A percentile compares a stretch with the other conserved stretches of the same genome.
phyloP scores from a whole-genome alignment of 2,797 vertebrate species.

The Darevskia mixta region DNA sequence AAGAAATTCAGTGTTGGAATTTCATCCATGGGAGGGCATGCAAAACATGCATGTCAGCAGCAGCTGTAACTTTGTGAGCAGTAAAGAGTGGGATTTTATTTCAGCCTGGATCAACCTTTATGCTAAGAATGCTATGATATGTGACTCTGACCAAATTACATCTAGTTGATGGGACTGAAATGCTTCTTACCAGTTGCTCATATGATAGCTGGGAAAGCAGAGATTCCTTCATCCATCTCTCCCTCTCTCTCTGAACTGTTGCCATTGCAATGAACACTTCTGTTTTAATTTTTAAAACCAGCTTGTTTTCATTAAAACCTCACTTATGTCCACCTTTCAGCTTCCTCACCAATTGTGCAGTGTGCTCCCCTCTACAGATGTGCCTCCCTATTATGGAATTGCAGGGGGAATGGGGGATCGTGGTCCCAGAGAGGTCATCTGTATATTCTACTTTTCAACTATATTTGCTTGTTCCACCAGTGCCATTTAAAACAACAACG shows the following conservation, averaged over 20 bases:
- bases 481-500: not conserved
- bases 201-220: not conserved
- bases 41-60: not conserved
- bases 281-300: not conserved
- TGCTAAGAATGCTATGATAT: not conserved
- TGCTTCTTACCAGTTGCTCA: not conserved
- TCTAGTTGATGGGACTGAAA: not conserved
- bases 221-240: not conserved
- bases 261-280: not conserved
- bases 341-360: not conserved
- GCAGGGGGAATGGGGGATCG: not conserved
- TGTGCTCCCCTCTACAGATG: not conserved
- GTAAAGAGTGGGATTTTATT: not conserved
- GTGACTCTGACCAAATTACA: not conserved
- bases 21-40: not conserved
- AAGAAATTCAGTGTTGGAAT: not conserved
- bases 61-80: not conserved
- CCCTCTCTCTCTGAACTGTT: not conserved
- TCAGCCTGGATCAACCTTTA: not conserved
- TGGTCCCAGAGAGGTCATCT: not conserved
- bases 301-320: not conserved
- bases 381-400: not conserved
- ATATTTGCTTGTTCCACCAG: not conserved
- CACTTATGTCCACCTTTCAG: not conserved
- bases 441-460: not conserved